A percentile compares a stretch with the other conserved stretches of the same genome.
Conservation (phyloP, 2,888 invertebrate species). For the Phengaris arion region DNA sequence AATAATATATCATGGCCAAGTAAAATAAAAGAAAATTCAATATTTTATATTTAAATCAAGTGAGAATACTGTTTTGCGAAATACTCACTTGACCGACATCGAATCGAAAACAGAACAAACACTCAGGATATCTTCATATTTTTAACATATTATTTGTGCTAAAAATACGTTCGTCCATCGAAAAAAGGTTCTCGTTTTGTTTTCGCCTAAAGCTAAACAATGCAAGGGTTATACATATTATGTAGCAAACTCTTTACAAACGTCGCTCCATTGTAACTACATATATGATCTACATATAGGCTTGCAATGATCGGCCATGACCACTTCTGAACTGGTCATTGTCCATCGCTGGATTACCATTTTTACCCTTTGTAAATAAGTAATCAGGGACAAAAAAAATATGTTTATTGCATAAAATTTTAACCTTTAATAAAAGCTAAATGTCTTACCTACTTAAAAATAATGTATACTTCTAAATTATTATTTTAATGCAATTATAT, state of each 20-base stretch:
- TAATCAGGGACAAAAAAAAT: no score
- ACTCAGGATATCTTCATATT: neutral
- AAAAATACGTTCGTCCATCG: neutral
- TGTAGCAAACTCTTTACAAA: neutral
- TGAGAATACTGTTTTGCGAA: neutral
- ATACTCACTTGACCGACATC: constrained; percentile 13
- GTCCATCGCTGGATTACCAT: neutral
- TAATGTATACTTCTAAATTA: no score
- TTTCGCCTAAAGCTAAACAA: neutral
- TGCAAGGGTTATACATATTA: neutral
- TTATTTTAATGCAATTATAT: no score
- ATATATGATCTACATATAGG: neutral
- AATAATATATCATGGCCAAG: neutral
- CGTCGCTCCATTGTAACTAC: neutral
- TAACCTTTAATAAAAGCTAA: no score
- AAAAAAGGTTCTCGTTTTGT: neutral
- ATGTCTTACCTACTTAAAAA: no score
- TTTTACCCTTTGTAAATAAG: neutral
- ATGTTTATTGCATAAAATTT: no score
- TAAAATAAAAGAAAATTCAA: neutral
- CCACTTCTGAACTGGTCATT: neutral
- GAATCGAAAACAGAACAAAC: neutral
- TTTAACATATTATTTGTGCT: neutral
- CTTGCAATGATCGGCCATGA: neutral
- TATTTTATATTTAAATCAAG: neutral